These are phyloP conservation scores for Ceratosolen solmsi DNA, from an alignment of 1,140 invertebrate genomes.

Conservation along the genomic window DNA sequence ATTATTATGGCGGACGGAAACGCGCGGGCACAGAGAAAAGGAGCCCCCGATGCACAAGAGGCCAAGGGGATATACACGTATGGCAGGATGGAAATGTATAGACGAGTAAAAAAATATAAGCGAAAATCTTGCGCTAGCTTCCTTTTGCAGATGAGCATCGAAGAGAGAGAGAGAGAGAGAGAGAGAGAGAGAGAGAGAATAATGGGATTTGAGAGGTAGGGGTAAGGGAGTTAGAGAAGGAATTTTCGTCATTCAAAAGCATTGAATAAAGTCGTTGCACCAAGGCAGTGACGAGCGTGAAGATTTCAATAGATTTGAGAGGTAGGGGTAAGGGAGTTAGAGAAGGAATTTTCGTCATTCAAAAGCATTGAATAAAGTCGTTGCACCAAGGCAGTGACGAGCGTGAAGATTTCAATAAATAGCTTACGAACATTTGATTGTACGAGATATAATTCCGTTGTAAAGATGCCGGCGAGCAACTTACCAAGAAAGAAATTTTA, in stretches of 20 bases:
- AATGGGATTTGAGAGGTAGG: too few relatives aligned
- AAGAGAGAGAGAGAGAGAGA: too few relatives aligned
- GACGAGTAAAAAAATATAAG: too few relatives aligned
- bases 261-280: slow-evolving; percentile 47
- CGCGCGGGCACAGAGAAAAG: slow-evolving; percentile 54
- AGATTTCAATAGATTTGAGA: slow-evolving; percentile 44
- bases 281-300: slow-evolving; percentile 35
- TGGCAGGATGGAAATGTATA: background rate
- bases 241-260: slow-evolving; percentile 45
- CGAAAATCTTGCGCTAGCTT: slow-evolving; percentile 4
- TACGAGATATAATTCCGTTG: slow-evolving; percentile 28
- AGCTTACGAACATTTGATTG: slow-evolving; percentile 30
- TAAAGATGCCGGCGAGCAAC: background rate
- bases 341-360: slow-evolving; percentile 49
- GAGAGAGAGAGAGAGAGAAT: too few relatives aligned
- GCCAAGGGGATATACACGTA: slow-evolving; percentile 39
- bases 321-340: slow-evolving; percentile 52
- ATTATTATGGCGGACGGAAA: slow-evolving; percentile 74
- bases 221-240: slow-evolving; percentile 55
- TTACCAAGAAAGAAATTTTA: background rate
- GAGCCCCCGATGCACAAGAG: slow-evolving; percentile 47
- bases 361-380: slow-evolving; percentile 42
- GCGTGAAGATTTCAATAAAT: slow-evolving; percentile 46
- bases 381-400: slow-evolving; percentile 37
- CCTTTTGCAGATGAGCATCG: slow-evolving; percentile 1